Evolutionary conservation across 2,797 vertebrate species (phyloP).

Genomic region (Valencia hispanica): DNA sequence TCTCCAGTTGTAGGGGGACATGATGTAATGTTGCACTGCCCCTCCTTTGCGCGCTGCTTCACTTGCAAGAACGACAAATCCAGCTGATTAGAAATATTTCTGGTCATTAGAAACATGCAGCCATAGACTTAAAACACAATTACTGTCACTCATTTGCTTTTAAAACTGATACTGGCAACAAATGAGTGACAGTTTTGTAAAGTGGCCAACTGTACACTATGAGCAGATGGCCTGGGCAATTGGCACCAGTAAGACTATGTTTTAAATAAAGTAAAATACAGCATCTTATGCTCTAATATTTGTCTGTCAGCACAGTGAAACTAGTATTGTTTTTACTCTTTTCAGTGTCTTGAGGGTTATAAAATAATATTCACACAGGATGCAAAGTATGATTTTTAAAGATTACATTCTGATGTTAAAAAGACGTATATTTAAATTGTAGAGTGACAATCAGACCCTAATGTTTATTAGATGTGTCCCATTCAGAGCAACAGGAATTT

Average conservation of each 20-base stretch:
- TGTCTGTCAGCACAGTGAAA: too few relatives aligned
- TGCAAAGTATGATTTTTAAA: background rate
- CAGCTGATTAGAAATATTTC: background rate
- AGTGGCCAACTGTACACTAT: background rate
- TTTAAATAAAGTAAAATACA: too few relatives aligned
- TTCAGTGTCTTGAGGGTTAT: too few relatives aligned
- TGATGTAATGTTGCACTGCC: too few relatives aligned
- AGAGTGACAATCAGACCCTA: background rate
- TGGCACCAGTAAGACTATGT: too few relatives aligned
- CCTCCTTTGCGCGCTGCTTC: background rate
- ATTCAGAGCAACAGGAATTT: background rate
- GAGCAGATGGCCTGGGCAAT: background rate
- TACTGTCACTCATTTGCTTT: background rate
- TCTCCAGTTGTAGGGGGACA: too few relatives aligned
- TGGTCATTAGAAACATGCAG: background rate
- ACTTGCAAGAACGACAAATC: background rate
- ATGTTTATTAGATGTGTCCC: too few relatives aligned
- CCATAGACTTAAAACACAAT: background rate
- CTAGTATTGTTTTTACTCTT: too few relatives aligned
- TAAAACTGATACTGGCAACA: background rate
- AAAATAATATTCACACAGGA: background rate
- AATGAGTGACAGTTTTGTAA: background rate
- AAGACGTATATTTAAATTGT: background rate
- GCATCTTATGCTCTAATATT: too few relatives aligned
- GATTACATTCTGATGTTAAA: background rate